These are phyloP conservation scores for Toxotes lorentzi DNA, from an alignment of 2,797 vertebrate species.

Conservation along the genomic window DNA sequence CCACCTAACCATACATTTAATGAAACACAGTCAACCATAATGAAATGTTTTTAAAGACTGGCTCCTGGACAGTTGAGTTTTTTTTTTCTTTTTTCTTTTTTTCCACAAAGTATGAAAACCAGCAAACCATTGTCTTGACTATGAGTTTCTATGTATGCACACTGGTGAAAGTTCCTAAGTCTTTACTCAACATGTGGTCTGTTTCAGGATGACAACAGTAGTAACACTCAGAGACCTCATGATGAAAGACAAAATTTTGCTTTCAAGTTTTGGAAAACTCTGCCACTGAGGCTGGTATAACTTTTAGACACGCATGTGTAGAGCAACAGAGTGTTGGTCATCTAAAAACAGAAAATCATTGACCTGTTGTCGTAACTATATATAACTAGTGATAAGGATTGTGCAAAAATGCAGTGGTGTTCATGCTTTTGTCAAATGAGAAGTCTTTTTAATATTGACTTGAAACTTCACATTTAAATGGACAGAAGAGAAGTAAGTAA, in stretches of 20 bases:
- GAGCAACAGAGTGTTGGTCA: slow-evolving; percentile 29
- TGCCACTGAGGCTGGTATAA: slow-evolving; percentile 21
- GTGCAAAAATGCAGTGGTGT: slow-evolving; percentile 83
- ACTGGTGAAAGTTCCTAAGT: slow-evolving; percentile 11
- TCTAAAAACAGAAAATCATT: slow-evolving; percentile 58
- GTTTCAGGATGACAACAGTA: slow-evolving; percentile 29
- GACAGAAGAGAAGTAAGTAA: slow-evolving; percentile 74
- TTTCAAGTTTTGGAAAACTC: slow-evolving; percentile 13
- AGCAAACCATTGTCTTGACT: slow-evolving; percentile 32
- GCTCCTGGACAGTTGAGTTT: slow-evolving; percentile 36
- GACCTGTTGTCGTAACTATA: slow-evolving; percentile 46
- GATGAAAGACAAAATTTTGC: slow-evolving; percentile 6
- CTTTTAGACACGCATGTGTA: slow-evolving; percentile 37
- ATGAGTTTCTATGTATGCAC: slow-evolving; percentile 15
- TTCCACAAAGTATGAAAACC: slow-evolving; percentile 39
- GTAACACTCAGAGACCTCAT: slow-evolving; percentile 25
- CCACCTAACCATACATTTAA: slow-evolving; percentile 55
- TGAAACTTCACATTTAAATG: slow-evolving; percentile 78
- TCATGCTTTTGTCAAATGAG: slow-evolving; percentile 71
- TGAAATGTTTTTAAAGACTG: slow-evolving; percentile 32
- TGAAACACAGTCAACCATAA: slow-evolving; percentile 44
- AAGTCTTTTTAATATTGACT: slow-evolving; percentile 67
- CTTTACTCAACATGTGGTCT: slow-evolving; percentile 21
- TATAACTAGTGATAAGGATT: slow-evolving; percentile 70
- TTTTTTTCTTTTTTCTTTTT: background rate